These are phyloP conservation scores for Chaitophorus viminalis DNA, from an alignment of 2,888 invertebrate species.

Conservation along the genomic window DNA sequence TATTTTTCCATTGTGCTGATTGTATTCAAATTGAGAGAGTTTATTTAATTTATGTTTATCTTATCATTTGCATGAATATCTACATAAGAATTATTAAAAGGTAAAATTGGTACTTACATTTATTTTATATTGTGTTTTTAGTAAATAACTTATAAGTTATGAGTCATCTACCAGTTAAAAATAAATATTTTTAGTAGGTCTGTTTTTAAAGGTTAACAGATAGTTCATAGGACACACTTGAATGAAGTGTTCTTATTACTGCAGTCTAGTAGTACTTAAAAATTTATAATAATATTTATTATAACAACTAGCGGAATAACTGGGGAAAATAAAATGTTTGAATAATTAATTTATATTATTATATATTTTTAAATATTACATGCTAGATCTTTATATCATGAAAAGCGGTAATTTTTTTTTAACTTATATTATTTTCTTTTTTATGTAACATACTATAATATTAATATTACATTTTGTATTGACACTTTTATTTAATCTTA, in stretches of 20 bases:
- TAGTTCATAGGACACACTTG: no score
- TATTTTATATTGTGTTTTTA: neutral
- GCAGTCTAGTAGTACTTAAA: neutral
- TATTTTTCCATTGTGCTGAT: constrained; percentile 5
- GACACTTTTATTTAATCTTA: neutral
- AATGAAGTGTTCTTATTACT: constrained; percentile 12
- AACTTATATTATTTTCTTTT: no score
- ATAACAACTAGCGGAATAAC: neutral
- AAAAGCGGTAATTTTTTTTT: no score
- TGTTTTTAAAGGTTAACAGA: neutral
- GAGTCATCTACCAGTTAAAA: neutral
- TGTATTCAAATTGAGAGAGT: neutral
- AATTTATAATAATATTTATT: neutral
- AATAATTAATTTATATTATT: neutral
- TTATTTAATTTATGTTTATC: constrained; percentile 8
- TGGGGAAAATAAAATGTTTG: neutral
- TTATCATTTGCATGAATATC: constrained; percentile 40
- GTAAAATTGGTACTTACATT: constrained; percentile 10
- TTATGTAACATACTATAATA: no score
- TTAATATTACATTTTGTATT: neutral
- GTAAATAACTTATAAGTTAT: neutral
- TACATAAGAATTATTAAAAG: constrained; percentile 24
- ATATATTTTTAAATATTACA: no score
- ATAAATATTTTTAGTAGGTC: constrained; percentile 12
- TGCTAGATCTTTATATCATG: no score